These are phyloP conservation scores for Formicarius rufipectus DNA, from an alignment of 2,113 vertebrate species.

Conservation along the genomic window DNA sequence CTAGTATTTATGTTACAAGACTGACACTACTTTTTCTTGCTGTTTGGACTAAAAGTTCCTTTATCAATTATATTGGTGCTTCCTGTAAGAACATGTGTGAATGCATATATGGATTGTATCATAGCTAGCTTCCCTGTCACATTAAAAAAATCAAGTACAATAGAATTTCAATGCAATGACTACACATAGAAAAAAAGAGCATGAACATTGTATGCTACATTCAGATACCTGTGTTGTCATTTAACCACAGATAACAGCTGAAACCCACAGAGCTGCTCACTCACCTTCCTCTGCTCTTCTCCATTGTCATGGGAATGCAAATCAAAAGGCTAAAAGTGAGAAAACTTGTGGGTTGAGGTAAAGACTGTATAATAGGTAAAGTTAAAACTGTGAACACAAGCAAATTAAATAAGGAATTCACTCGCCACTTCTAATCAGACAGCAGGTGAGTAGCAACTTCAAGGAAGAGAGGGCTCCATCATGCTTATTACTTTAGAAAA, in stretches of 20 bases:
- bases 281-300: not conserved
- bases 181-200: not conserved
- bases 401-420: not conserved
- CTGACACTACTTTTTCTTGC: not conserved
- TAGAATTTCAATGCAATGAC: not conserved
- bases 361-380: not conserved
- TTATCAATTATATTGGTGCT: not conserved
- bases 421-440: fast-evolving
- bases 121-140: not conserved
- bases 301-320: too few relatives aligned
- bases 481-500: not conserved
- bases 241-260: not conserved
- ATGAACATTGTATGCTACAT: not conserved
- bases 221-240: not conserved
- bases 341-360: not conserved
- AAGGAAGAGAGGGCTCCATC: not conserved
- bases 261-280: not conserved
- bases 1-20: not conserved
- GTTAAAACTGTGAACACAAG: not conserved
- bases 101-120: not conserved
- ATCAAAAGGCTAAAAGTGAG: not conserved
- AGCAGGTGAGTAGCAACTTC: not conserved
- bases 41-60: not conserved
- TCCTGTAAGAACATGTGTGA: not conserved
- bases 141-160: not conserved